Percentiles rank a stretch among this genome's conserved stretches.
Conservation (phyloP, 2,888 invertebrate species). For the Phrixothrix hirtus region DNA sequence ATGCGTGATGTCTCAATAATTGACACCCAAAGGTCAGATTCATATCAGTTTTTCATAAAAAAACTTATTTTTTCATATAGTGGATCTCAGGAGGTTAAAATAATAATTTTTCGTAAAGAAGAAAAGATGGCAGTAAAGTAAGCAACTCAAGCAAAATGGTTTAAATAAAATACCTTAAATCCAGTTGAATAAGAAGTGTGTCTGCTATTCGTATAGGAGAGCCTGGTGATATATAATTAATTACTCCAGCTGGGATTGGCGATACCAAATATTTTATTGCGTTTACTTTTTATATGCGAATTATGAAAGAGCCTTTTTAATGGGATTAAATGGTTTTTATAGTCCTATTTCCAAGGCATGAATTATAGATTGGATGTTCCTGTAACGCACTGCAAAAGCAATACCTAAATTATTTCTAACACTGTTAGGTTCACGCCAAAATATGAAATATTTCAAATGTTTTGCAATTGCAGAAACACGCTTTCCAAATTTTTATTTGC, state of each 20-base stretch:
- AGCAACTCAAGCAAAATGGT: no score
- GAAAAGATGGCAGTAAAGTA: no score
- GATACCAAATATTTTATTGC: conserved; percentile 39
- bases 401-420: conserved; percentile 29
- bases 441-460: not conserved
- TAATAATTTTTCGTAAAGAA: no score
- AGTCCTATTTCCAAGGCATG: conserved; percentile 50
- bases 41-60: no score
- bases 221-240: conserved; percentile 33
- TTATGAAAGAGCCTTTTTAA: conserved; percentile 46
- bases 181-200: no score
- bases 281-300: conserved; percentile 44
- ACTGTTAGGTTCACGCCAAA: not conserved
- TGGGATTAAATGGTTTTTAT: conserved; percentile 46
- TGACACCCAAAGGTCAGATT: no score
- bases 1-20: no score
- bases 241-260: conserved; percentile 36
- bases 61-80: no score
- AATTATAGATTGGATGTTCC: conserved; percentile 43
- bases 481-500: not conserved
- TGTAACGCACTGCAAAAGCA: conserved; percentile 34
- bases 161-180: no score
- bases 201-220: conserved; percentile 33
- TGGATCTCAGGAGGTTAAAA: no score
- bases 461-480: not conserved